These are phyloP conservation scores for Lepus townsendii DNA, from an alignment of 2,797 vertebrate species.

Conservation along the genomic window DNA sequence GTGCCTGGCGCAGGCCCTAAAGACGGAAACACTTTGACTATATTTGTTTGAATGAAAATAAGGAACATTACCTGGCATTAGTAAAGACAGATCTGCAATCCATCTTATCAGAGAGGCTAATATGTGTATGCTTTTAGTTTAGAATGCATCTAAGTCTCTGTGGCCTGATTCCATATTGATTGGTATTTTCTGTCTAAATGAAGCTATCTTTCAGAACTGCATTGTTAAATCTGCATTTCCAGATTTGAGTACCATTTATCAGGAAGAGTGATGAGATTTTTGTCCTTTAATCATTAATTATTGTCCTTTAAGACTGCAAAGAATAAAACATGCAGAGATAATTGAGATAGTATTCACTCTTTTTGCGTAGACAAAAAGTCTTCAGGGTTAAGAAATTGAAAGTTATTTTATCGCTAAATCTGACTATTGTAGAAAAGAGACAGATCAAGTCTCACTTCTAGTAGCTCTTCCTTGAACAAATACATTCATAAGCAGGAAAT, in stretches of 20 bases:
- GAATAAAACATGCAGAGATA: slow-evolving; percentile 67
- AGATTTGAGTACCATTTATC: slow-evolving; percentile 55
- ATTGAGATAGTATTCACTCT: slow-evolving; percentile 70
- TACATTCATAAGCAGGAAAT: slow-evolving; percentile 53
- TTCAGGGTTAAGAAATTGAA: slow-evolving; percentile 66
- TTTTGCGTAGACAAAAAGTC: slow-evolving; percentile 61
- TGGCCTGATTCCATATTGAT: slow-evolving; percentile 48
- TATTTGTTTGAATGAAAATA: slow-evolving; percentile 73
- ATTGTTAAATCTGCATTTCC: slow-evolving; percentile 62
- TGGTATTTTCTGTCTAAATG: slow-evolving; percentile 74
- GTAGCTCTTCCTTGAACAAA: slow-evolving; percentile 29
- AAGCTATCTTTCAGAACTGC: slow-evolving; percentile 59
- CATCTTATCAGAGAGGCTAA: slow-evolving; percentile 50
- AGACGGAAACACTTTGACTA: slow-evolving; percentile 51
- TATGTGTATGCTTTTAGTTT: slow-evolving; percentile 39
- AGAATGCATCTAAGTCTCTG: slow-evolving; percentile 52
- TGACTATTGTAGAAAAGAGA: slow-evolving; percentile 55
- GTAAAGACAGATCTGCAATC: slow-evolving; percentile 54
- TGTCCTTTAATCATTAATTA: slow-evolving; percentile 77
- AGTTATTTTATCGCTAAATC: slow-evolving; percentile 58
- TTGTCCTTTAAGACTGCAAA: slow-evolving; percentile 67
- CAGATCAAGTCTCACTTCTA: slow-evolving; percentile 49
- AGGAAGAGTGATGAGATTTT: slow-evolving; percentile 64
- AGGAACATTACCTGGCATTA: slow-evolving; percentile 43
- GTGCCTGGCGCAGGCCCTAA: slow-evolving; percentile 18